Evolutionary conservation across 2,113 vertebrate genomes (phyloP), one percentile per base, ranked within the genome.

Genomic region (Hylia prasina): DNA sequence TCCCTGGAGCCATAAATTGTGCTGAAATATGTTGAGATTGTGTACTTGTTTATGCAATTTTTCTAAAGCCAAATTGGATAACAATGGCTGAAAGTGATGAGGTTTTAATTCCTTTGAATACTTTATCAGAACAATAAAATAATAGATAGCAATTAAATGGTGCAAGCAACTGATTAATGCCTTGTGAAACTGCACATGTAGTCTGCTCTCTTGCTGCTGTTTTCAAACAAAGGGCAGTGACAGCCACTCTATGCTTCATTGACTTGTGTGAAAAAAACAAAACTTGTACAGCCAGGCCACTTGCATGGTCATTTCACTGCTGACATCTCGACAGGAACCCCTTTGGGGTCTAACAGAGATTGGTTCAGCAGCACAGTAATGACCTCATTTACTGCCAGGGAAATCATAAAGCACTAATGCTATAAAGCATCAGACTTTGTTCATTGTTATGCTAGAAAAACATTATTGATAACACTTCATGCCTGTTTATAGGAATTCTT

Each of bases 71-170:
- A 93, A 94, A 97, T 87, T 90, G 54, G 92, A 53, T 88, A 91
- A 95, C 69, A 93, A 66, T 77, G 72, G 28, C 53, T 93, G 30
- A 84, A 93, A 88, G 47, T 89, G 76, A 96, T 50, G 83, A 28
- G 86, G 69, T 35, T 93, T 93, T 94, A 93, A 88, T 82, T 96
- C 66, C n/a, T 77, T 45, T 95, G 61, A 94, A 82, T 30, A 75
- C 56, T 83, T 91, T 82, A 89, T 87, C 47, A 79, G 91, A 95
- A 63, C 7, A 57, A 70, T 85, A 72, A 96, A 89, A 94, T 86
- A 94, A 93, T 64, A 95, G 65, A 44, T 81, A 91, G 89, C 45
- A 95, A 96, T 97, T 97, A 94, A 92, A 87, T 79, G 63, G 71
- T 81, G 64, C 9, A 33, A 95, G 71, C 44, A 88, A 68, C 61